phyloP scores from a whole-genome alignment of 2,888 invertebrate genomes.

The Phyllotreta striolata region DNA sequence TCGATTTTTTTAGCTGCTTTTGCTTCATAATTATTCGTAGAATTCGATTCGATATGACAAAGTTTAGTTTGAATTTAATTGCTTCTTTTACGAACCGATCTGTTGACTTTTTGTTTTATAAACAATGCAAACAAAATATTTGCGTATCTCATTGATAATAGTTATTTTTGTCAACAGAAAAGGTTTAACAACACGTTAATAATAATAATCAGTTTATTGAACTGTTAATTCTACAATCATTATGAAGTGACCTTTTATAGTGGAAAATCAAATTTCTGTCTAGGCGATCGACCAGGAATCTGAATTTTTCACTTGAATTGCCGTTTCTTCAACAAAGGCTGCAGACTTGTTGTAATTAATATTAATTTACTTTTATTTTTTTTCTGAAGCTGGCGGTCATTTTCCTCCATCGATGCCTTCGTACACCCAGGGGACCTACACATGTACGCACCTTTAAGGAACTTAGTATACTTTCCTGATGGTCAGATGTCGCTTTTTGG shows the following conservation, averaged over 20 bases:
- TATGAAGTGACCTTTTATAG: slow-evolving; percentile 7
- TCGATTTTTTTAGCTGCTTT: slow-evolving; percentile 3
- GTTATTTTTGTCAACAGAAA: too few species aligned
- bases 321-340: slow-evolving; percentile 7
- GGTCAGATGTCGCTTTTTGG: slow-evolving; percentile 32
- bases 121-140: too few species aligned
- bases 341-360: slow-evolving; percentile 28
- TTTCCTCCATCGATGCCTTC: slow-evolving; percentile 82
- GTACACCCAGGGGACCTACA: slow-evolving; percentile 88
- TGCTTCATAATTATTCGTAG: neutral
- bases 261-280: slow-evolving; percentile 15
- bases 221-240: neutral
- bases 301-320: slow-evolving; percentile 4
- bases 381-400: slow-evolving; percentile 76
- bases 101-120: too few species aligned
- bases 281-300: neutral
- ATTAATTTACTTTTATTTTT: slow-evolving; percentile 44
- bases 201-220: neutral
- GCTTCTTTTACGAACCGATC: too few species aligned
- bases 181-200: too few species aligned
- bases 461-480: slow-evolving; percentile 46
- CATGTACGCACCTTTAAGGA: slow-evolving; percentile 74
- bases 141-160: too few species aligned
- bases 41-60: too few species aligned
- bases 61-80: too few species aligned